phyloP scores from a whole-genome alignment of 2,113 vertebrate genomes.

The Gopherus evgoodei region DNA sequence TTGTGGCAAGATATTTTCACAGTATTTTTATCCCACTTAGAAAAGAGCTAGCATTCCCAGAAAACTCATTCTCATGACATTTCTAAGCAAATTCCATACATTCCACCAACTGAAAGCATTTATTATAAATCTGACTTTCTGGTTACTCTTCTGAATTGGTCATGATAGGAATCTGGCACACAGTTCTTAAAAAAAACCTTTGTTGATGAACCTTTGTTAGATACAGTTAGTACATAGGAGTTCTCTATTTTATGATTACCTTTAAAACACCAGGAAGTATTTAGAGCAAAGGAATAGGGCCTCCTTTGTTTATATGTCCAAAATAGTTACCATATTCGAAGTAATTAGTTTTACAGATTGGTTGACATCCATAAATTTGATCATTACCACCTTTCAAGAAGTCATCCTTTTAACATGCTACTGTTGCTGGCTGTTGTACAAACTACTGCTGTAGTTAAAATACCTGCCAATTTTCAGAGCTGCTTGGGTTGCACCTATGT shows the following conservation, averaged over 20 bases:
- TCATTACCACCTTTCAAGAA: background rate
- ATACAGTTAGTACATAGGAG: background rate
- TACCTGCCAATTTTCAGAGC: accelerated
- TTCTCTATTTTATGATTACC: background rate
- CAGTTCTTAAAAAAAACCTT: background rate
- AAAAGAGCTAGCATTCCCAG: background rate
- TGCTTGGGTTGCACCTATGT: background rate
- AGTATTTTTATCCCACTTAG: background rate
- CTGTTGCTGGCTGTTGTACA: background rate
- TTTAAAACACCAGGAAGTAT: background rate
- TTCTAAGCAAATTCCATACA: background rate
- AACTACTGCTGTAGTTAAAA: accelerated
- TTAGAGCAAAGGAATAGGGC: background rate
- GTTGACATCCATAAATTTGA: accelerated
- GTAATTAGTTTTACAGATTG: background rate
- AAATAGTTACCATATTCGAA: background rate
- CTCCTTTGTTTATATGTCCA: background rate
- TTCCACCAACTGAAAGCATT: background rate
- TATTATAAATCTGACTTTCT: background rate
- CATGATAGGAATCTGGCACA: background rate
- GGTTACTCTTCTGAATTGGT: background rate
- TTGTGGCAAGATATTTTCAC: accelerated
- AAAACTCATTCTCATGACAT: background rate
- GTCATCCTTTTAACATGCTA: background rate
- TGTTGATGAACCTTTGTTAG: background rate